A percentile compares a stretch with the other conserved stretches of the same genome.
Conservation (phyloP, 2,888 invertebrate species). For the Nomada goodeniana region DNA sequence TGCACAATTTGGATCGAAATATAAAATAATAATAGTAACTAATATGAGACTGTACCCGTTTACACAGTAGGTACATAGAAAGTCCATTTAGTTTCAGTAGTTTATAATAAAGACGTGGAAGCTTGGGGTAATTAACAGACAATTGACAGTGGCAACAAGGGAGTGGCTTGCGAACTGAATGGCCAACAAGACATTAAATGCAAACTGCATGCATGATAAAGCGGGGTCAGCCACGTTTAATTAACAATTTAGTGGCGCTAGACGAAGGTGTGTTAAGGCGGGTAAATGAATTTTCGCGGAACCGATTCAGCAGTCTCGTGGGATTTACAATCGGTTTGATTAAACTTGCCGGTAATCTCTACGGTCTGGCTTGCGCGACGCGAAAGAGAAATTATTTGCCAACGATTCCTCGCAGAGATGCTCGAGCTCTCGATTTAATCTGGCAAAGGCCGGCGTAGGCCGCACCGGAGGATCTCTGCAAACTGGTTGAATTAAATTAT, state of each 20-base stretch:
- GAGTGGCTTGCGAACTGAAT: neutral
- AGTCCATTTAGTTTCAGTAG: no score
- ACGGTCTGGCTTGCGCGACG: neutral
- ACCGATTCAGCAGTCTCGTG: constrained; percentile 23
- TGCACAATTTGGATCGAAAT: neutral
- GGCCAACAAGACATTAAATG: constrained; percentile 38
- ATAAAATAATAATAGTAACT: neutral
- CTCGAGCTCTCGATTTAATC: constrained; percentile 47
- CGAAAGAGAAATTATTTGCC: constrained; percentile 58
- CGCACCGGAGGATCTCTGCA: constrained; percentile 23
- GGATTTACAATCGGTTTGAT: constrained; percentile 62
- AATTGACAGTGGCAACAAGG: neutral
- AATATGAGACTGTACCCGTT: no score
- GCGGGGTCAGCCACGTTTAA: constrained; percentile 42
- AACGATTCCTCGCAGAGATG: constrained; percentile 51
- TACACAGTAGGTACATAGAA: no score
- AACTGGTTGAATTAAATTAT: constrained; percentile 55
- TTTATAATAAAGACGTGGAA: no score
- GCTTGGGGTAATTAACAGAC: no score
- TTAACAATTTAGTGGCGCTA: constrained; percentile 41
- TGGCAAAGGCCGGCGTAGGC: constrained; percentile 1
- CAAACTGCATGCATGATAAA: constrained; percentile 26
- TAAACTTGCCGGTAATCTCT: constrained; percentile 63
- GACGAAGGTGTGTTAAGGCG: neutral
- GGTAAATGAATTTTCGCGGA: constrained; percentile 49